Evolutionary conservation across 2,113 vertebrate genomes (phyloP).

Genomic region (Nothobranchius furzeri): DNA sequence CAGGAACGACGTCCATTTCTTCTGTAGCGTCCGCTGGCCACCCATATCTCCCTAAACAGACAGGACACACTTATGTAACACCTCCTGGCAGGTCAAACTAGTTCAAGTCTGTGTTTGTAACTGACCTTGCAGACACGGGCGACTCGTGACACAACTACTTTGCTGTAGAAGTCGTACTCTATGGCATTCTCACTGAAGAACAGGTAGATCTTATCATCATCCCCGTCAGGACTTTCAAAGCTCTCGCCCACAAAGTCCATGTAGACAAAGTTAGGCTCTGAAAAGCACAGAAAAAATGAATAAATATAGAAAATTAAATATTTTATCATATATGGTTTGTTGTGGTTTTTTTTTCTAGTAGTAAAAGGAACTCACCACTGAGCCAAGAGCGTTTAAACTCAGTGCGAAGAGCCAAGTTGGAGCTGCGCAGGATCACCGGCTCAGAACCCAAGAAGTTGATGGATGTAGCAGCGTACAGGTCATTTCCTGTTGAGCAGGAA

Average conservation of each 20-base stretch:
- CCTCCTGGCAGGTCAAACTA: not conserved
- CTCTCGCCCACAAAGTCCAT: conserved; percentile 81
- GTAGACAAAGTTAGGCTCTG: conserved; percentile 84
- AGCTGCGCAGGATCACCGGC: conserved; percentile 77
- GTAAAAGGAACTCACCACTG: conserved; percentile 70
- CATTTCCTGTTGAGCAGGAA: conserved; percentile 72
- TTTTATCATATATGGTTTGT: not conserved
- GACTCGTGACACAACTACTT: conserved; percentile 80
- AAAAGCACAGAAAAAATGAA: not conserved
- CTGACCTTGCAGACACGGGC: conserved; percentile 84
- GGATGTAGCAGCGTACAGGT: conserved; percentile 84
- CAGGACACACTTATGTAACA: conserved; percentile 13
- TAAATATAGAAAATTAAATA: not conserved
- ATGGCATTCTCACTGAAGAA: conserved; percentile 85
- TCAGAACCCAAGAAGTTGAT: conserved; percentile 86
- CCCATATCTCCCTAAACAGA: conserved; percentile 79
- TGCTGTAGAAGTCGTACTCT: conserved; percentile 84
- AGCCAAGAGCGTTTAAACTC: conserved; percentile 81
- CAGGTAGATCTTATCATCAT: conserved; percentile 84
- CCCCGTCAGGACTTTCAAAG: conserved; percentile 62
- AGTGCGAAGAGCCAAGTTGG: conserved; percentile 72
- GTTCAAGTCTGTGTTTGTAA: not conserved
- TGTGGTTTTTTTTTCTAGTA: not conserved
- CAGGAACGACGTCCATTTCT: conserved; percentile 81
- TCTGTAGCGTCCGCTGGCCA: conserved; percentile 78